Evolutionary conservation across 2,113 vertebrate species (phyloP).

Genomic region (Malurus cyaneus): DNA sequence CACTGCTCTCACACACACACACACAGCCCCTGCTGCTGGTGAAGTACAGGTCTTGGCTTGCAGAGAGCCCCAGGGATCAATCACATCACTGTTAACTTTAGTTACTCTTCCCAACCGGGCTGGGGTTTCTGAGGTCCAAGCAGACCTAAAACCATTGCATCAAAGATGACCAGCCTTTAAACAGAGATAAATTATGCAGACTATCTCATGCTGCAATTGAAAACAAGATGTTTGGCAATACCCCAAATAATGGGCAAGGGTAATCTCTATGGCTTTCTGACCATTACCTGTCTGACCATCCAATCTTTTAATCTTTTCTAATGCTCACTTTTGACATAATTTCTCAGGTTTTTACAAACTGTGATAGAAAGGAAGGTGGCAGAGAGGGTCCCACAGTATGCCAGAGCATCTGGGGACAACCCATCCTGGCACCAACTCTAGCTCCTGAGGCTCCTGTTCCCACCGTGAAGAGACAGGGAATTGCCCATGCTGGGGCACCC

Average conservation of each 20-base stretch:
- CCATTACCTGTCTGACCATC: background rate
- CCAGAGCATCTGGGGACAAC: background rate
- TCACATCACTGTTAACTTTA: background rate
- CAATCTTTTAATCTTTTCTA: background rate
- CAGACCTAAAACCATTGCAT: rapidly evolving
- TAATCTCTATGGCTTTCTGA: background rate
- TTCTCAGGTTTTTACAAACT: background rate
- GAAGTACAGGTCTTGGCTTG: background rate
- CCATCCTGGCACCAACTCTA: background rate
- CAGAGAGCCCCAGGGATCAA: background rate
- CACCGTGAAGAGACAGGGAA: rapidly evolving
- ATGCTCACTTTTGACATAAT: background rate
- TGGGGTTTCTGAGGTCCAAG: background rate
- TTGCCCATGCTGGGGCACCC: rapidly evolving
- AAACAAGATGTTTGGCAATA: background rate
- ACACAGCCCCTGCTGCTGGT: rapidly evolving
- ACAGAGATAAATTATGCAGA: background rate
- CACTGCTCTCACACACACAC: background rate
- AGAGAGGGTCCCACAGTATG: background rate
- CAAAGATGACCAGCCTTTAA: background rate
- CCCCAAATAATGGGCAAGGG: background rate
- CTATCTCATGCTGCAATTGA: background rate
- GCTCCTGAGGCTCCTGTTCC: background rate
- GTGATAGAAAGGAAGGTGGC: background rate
- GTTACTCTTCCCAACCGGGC: background rate